Evolutionary conservation across 2,888 invertebrate species (phyloP), one percentile per base, ranked within the genome.

Genomic region (Timema cristinae): DNA sequence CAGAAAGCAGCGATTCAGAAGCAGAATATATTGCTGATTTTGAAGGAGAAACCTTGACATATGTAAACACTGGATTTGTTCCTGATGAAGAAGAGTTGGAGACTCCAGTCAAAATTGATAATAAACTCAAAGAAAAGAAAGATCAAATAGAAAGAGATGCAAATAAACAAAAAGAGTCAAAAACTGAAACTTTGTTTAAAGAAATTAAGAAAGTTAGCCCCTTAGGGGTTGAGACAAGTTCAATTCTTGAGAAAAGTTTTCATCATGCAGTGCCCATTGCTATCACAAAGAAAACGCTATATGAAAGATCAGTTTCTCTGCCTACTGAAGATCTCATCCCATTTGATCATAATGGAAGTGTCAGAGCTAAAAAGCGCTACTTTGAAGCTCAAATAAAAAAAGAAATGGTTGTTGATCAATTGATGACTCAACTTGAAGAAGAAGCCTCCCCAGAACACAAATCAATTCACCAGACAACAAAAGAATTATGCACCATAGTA

Each of bases 331-430:
- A 75, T 16, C 67, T 72, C 78, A 82, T 82, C 73, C 76, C 84
- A 11, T 82, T 82, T 72, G 86, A 86, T 76, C 83, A 86, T 7
- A 86, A 85, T n/a, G 85, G 85, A 50, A 84, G 84, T 61, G 85
- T 86, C 1, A 84, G 85, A 72, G 82, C 85, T 63, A 85, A 86
- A 73, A 87, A 87, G 70, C 84, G 85, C 74, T 86, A 86, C 72
- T 87, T 87, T 76, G 88, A 88, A 79, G 85, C 86, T 75, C 87
- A 87, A 77, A 86, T 88, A 71, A 86, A 86, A 76, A 86, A 85
- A 74, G 88, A 88, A 76, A 83, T 86, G 81, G 84, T 84, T n/a
- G 84, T 84, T 74, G 85, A 85, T 76, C 84, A 85, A 75, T 77
- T 85, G 7, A 83, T 83, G 77, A 81, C 82, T 50, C 84, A 84